These are phyloP conservation scores for Astatoreochromis straeleni DNA, from an alignment of 2,113 vertebrate species.

Conservation along the genomic window DNA sequence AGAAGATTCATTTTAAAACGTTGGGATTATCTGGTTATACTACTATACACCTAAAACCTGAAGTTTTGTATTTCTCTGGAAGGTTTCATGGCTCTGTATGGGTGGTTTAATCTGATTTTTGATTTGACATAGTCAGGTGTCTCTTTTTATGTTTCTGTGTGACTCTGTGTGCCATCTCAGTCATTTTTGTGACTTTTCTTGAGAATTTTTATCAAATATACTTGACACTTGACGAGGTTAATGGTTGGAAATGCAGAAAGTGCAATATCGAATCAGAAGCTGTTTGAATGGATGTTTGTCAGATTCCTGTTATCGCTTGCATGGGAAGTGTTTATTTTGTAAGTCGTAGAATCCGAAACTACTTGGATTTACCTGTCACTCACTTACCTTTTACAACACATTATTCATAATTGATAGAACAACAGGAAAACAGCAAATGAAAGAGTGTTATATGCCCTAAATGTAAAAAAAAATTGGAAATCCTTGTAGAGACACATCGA, in stretches of 20 bases:
- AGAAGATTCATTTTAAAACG: background rate
- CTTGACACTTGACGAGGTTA: background rate
- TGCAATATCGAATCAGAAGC: accelerated
- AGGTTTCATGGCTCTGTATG: accelerated
- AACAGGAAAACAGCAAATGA: background rate
- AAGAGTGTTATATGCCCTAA: background rate
- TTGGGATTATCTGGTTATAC: background rate
- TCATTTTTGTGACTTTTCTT: background rate
- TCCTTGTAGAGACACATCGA: background rate
- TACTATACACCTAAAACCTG: background rate
- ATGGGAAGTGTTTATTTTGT: background rate
- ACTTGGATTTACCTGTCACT: background rate
- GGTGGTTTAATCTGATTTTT: background rate
- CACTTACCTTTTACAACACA: accelerated
- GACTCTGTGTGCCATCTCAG: background rate
- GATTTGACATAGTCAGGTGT: background rate
- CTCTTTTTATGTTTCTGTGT: background rate
- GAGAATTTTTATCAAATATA: accelerated
- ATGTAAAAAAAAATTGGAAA: accelerated
- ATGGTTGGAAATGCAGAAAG: background rate
- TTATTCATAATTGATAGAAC: background rate
- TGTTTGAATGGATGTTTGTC: background rate
- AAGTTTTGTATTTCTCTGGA: background rate
- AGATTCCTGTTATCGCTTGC: accelerated
- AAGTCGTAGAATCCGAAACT: background rate